Conservation (phyloP, 37 sponge, comb jelly and placozoan genomes). For the Axinella damicornis region DNA sequence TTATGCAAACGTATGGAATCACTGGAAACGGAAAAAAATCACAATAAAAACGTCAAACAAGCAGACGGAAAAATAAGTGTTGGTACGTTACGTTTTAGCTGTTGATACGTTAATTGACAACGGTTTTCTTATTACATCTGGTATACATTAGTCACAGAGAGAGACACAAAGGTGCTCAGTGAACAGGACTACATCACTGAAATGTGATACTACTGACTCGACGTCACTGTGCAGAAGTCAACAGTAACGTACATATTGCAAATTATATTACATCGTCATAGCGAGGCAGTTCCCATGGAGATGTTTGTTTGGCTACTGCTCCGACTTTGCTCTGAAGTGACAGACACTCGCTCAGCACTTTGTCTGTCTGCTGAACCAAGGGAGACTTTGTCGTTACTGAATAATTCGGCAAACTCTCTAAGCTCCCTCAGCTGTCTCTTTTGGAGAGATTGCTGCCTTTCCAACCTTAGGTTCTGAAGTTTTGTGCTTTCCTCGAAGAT, state of each 20-base stretch:
- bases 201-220: no score
- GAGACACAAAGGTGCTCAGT: no score
- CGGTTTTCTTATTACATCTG: no score
- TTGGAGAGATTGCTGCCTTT: slow-evolving; percentile 83
- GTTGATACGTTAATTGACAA: no score
- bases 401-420: slow-evolving; percentile 78
- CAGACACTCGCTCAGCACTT: slow-evolving; percentile 25
- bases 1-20: no score
- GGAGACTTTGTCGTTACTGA: slow-evolving; percentile 35
- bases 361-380: slow-evolving; percentile 6
- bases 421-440: slow-evolving; percentile 81
- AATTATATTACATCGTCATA: slow-evolving; percentile 6
- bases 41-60: background rate
- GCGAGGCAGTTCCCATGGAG: slow-evolving; percentile 57
- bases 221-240: no score
- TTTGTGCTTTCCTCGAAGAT: slow-evolving; percentile 88
- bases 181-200: no score
- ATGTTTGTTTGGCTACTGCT: slow-evolving; percentile 31
- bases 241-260: no score
- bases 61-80: no score
- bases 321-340: slow-evolving; percentile 53
- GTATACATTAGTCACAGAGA: no score
- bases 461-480: slow-evolving; percentile 84
- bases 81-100: no score
- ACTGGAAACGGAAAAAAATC: background rate